These are phyloP conservation scores for Drosophila triauraria DNA, from an alignment of 1,140 invertebrate species.

Conservation along the genomic window DNA sequence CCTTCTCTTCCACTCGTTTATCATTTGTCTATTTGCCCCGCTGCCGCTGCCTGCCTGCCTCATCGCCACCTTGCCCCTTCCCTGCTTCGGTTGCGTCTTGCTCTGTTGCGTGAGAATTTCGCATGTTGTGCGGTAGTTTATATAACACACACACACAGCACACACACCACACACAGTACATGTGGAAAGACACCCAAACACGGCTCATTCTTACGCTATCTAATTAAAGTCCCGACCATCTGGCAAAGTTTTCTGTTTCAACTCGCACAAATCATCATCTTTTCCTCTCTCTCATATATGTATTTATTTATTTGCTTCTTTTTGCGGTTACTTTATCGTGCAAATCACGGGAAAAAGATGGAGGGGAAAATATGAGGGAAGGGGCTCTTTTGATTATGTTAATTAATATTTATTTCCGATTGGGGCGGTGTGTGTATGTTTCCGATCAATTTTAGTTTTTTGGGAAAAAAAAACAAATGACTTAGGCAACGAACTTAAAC, in stretches of 20 bases:
- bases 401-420: conserved; percentile 24
- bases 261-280: conserved; percentile 38
- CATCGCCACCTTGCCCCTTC: background rate
- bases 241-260: conserved; percentile 50
- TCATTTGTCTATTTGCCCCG: conserved; percentile 45
- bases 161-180: conserved; percentile 10
- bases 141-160: conserved; percentile 5
- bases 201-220: conserved; percentile 39
- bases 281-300: background rate
- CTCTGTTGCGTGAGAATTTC: conserved; percentile 78
- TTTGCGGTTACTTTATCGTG: conserved; percentile 23
- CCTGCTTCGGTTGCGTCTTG: conserved; percentile 33
- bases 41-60: conserved; percentile 5
- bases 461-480: conserved; percentile 52
- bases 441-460: background rate
- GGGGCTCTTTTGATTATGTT: background rate
- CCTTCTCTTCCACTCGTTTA: conserved; percentile 35
- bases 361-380: background rate
- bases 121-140: conserved; percentile 67
- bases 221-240: conserved; percentile 46
- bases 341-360: conserved; percentile 9
- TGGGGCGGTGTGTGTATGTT: background rate
- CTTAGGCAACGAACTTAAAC: conserved; percentile 68
- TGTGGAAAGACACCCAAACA: conserved; percentile 6
- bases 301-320: conserved; percentile 6